Conservation (phyloP, 1,140 invertebrate genomes). For the Drosophila mayri region DNA sequence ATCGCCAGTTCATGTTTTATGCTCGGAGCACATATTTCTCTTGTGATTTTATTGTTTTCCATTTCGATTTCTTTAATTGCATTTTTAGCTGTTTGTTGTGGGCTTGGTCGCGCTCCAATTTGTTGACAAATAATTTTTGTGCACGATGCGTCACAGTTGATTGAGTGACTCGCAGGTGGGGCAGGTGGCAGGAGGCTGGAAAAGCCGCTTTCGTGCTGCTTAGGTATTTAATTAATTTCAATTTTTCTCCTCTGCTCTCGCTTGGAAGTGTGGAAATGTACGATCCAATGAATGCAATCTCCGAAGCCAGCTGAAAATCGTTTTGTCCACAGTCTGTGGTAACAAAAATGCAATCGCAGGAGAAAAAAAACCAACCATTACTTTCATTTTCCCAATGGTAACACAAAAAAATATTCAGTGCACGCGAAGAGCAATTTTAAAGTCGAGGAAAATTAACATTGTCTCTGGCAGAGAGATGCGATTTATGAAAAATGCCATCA, state of each 20-base stretch:
- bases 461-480: slow-evolving; percentile 25
- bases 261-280: slow-evolving; percentile 63
- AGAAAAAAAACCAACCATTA: slow-evolving; percentile 55
- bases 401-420: slow-evolving; percentile 12
- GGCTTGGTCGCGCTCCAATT: slow-evolving; percentile 78
- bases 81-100: slow-evolving; percentile 67
- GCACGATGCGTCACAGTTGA: slow-evolving; percentile 76
- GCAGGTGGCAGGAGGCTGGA: slow-evolving; percentile 3
- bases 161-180: slow-evolving; percentile 45
- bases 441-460: slow-evolving; percentile 34
- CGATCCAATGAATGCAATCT: slow-evolving; percentile 63
- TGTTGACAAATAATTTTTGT: slow-evolving; percentile 72
- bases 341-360: slow-evolving; percentile 47
- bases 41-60: slow-evolving; percentile 70
- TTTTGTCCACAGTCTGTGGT: slow-evolving; percentile 57
- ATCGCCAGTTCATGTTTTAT: slow-evolving; percentile 15
- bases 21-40: slow-evolving; percentile 61
- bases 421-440: slow-evolving; percentile 30
- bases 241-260: slow-evolving; percentile 39
- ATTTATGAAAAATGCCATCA: slow-evolving; percentile 39
- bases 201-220: slow-evolving; percentile 63
- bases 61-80: slow-evolving; percentile 77
- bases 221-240: slow-evolving; percentile 75
- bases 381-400: slow-evolving; percentile 73
- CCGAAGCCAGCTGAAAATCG: slow-evolving; percentile 67